These are phyloP conservation scores for Catharus ustulatus DNA, from an alignment of 2,797 vertebrate species.

Conservation along the genomic window DNA sequence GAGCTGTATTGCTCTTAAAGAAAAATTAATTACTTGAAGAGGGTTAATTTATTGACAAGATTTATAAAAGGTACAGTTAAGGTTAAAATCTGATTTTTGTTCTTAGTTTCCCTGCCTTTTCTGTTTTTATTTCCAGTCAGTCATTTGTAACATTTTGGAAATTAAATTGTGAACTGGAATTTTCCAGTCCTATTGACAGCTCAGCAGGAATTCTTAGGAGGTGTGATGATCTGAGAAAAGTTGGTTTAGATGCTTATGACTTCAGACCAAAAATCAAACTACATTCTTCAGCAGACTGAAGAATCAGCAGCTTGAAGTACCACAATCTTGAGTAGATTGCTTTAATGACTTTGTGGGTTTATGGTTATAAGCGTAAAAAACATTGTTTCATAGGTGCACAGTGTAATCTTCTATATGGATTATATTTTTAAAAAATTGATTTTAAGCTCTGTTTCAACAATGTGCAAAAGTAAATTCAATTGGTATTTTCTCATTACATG, in stretches of 20 bases:
- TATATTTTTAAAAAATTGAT: background rate
- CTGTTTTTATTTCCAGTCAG: background rate
- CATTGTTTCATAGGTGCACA: background rate
- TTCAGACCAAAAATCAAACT: background rate
- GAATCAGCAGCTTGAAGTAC: background rate
- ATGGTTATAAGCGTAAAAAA: background rate
- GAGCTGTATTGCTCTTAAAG: background rate
- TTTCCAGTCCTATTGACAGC: conserved; percentile 6
- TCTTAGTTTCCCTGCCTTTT: background rate
- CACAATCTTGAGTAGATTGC: background rate
- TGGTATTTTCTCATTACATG: background rate
- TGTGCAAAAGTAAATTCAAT: background rate
- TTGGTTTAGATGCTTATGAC: background rate
- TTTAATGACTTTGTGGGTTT: background rate
- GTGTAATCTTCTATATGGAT: background rate
- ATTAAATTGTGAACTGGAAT: conserved; percentile 10
- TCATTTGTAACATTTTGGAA: background rate
- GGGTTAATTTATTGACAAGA: background rate
- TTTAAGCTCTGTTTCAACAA: background rate
- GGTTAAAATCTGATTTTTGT: background rate
- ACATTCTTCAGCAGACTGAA: background rate
- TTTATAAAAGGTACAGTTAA: background rate
- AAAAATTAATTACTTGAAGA: background rate
- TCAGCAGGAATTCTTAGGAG: background rate
- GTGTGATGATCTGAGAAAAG: background rate